Base-by-base conservation (phyloP, 1,140 invertebrate genomes). In the Drosophila rhopaloa region DNA sequence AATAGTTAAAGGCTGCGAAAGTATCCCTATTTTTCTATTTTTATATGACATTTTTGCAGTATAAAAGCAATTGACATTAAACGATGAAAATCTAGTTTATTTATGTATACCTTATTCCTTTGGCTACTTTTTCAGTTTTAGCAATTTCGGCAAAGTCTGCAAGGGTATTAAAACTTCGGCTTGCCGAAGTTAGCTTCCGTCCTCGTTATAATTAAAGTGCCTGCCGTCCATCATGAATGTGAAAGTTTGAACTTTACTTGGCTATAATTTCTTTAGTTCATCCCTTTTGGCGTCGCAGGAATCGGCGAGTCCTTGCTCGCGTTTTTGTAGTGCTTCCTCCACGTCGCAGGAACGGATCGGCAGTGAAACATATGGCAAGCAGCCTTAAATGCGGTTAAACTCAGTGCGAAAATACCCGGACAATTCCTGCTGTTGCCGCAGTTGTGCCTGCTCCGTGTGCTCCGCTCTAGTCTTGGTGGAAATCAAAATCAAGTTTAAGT, bases 121-220 rank as follows among this genome's bases (percentile, higher is more conserved):
- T n/a, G n/a, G n/a, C n/a, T n/a, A n/a, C n/a, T n/a, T n/a, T n/a
- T n/a, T n/a, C n/a, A n/a, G n/a, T n/a, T n/a, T n/a, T n/a, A n/a
- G n/a, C n/a, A n/a, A n/a, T n/a, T n/a, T n/a, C n/a, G n/a, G n/a
- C n/a, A n/a, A n/a, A n/a, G n/a, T n/a, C n/a, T n/a, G n/a, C n/a
- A n/a, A n/a, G n/a, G n/a, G n/a, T n/a, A n/a, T n/a, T n/a, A n/a
- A n/a, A n/a, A n/a, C n/a, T n/a, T n/a, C n/a, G n/a, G n/a, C n/a
- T n/a, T n/a, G n/a, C n/a, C n/a, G n/a, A n/a, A n/a, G n/a, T n/a
- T n/a, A n/a, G n/a, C n/a, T n/a, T n/a, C n/a, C n/a, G n/a, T n/a
- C n/a, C n/a, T n/a, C n/a, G n/a, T n/a, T n/a, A 50, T 68, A 83
- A 79, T 88, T 86, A 82, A 82, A 62, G 62, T 66, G 61, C 57